A percentile compares a stretch with the other conserved stretches of the same genome.
Conservation (phyloP, 2,797 vertebrate species). For the Acridotheres tristis region DNA sequence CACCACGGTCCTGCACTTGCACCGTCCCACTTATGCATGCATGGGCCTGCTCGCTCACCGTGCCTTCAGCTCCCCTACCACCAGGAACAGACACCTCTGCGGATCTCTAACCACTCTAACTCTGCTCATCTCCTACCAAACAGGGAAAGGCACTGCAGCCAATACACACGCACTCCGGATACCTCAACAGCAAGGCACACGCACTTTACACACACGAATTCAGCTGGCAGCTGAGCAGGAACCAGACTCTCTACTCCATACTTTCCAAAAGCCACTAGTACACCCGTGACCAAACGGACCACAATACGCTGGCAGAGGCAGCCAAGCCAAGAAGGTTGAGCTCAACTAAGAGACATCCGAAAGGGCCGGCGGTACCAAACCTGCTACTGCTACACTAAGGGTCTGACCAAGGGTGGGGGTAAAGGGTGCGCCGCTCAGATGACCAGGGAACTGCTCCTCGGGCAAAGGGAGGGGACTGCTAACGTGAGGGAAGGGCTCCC, state of each 20-base stretch:
- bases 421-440: fast-evolving
- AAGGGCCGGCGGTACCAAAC: not conserved
- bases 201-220: not conserved
- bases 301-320: fast-evolving
- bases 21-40: fast-evolving
- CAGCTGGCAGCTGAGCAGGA: not conserved
- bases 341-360: not conserved
- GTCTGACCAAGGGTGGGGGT: not conserved
- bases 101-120: not conserved
- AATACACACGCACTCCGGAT: not conserved
- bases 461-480: not conserved
- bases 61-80: not conserved
- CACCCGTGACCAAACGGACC: not conserved
- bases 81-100: not conserved
- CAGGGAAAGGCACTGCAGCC: fast-evolving
- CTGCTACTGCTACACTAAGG: not conserved
- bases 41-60: fast-evolving
- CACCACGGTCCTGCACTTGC: not conserved
- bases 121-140: not conserved
- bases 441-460: not conserved
- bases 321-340: not conserved
- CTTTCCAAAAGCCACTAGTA: not conserved
- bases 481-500: not conserved
- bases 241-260: not conserved
- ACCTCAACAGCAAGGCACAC: not conserved